phyloP scores from a whole-genome alignment of 2,888 invertebrate species.

The Thalpophila matura region DNA sequence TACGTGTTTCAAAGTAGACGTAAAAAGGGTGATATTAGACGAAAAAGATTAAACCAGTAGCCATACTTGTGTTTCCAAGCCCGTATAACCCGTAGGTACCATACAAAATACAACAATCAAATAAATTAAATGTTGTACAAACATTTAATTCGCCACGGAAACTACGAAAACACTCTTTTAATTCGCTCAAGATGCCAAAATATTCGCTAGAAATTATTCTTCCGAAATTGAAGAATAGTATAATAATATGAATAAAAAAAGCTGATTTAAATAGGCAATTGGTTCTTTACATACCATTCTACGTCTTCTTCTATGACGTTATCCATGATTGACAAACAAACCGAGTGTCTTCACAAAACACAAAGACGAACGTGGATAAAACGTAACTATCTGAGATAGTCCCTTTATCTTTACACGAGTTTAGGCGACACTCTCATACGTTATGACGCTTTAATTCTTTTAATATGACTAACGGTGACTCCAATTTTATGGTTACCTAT shows the following conservation, averaged over 20 bases:
- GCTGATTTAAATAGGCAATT: not conserved
- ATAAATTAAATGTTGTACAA: conserved; percentile 3
- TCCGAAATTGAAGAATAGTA: no score
- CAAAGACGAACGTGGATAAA: conserved; percentile 48
- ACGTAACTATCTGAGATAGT: conserved; percentile 60
- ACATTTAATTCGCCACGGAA: not conserved
- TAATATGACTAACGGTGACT: conserved; percentile 32
- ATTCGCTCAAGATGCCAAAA: not conserved
- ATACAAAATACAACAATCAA: no score
- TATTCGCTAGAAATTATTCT: not conserved
- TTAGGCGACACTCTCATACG: conserved; percentile 38
- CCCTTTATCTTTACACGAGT: conserved; percentile 63
- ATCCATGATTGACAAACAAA: conserved; percentile 69
- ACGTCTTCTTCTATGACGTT: conserved; percentile 74
- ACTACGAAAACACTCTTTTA: no score
- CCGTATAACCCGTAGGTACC: no score
- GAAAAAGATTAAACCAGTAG: no score
- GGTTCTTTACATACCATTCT: conserved; percentile 70
- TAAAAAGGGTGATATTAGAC: no score
- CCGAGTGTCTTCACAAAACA: conserved; percentile 49
- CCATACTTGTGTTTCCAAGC: no score
- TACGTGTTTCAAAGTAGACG: no score
- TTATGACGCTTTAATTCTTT: conserved; percentile 29
- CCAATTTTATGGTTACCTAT: conserved; percentile 19
- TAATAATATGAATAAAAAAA: not conserved